A percentile compares a stretch with the other conserved stretches of the same genome.
Evolutionary conservation across 2,797 vertebrate genomes (phyloP).

Genomic region (Echeneis naucrates): DNA sequence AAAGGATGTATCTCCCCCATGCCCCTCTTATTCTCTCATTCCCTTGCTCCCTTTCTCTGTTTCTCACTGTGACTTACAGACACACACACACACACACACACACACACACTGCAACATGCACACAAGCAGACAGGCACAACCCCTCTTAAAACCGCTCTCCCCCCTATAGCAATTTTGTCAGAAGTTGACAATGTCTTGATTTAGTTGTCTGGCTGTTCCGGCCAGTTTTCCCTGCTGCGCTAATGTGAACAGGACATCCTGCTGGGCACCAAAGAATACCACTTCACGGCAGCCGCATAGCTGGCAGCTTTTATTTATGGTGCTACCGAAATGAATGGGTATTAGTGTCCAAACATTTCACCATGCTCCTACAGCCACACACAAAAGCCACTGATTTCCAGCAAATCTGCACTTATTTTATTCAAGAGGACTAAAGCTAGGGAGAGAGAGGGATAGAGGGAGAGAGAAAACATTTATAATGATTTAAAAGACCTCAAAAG

Average conservation of each 20-base stretch:
- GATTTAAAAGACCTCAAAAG: slow-evolving; percentile 87
- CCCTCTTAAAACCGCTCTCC: slow-evolving; percentile 76
- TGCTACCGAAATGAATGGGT: slow-evolving; percentile 99
- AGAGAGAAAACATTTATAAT: slow-evolving; percentile 86
- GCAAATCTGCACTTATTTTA: slow-evolving; percentile 99
- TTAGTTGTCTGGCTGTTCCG: slow-evolving; percentile 99
- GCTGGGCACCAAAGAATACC: slow-evolving; percentile 99
- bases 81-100: slow-evolving; percentile 43
- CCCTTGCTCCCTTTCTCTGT: slow-evolving; percentile 54
- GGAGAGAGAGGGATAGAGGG: slow-evolving; percentile 60
- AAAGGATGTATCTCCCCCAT: slow-evolving; percentile 63
- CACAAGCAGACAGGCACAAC: slow-evolving; percentile 81
- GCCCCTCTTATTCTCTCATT: slow-evolving; percentile 46
- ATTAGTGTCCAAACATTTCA: slow-evolving; percentile 99
- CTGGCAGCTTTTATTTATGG: slow-evolving; percentile 99
- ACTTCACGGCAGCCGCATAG: slow-evolving; percentile 99
- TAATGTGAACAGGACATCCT: slow-evolving; percentile 99
- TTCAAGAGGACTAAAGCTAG: slow-evolving; percentile 92
- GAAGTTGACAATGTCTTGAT: slow-evolving; percentile 99
- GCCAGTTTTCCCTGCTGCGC: slow-evolving; percentile 96
- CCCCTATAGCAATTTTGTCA: slow-evolving; percentile 98
- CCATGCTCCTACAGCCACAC: slow-evolving; percentile 98
- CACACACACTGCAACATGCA: slow-evolving; percentile 59
- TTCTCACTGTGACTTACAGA: slow-evolving; percentile 39
- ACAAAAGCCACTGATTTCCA: slow-evolving; percentile 99